Evolutionary conservation across 2,113 vertebrate genomes (phyloP), one percentile per base, ranked within the genome.

Genomic region (Notothenia coriiceps): DNA sequence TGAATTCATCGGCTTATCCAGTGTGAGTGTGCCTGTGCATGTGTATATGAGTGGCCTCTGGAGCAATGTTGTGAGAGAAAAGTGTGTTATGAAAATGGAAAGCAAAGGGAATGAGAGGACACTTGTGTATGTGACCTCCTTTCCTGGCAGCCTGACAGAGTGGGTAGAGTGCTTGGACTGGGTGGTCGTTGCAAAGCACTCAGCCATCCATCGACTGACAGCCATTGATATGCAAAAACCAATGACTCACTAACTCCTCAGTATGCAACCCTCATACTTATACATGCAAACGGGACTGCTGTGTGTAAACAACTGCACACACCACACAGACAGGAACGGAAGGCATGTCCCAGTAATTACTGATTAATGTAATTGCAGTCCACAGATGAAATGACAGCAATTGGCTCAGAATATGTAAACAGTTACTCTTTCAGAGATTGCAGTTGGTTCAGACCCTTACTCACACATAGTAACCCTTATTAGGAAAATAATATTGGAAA

Each of bases 101-200:
- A 59, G 68, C 67, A 61, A 40, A 49, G 35, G 60, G 47, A 76
- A 47, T 15, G 60, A 29, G 43, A 13, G 76, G 67, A 78, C 82
- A 86, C 87, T 22, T 79, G 74, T 73, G 73, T 61, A 62, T 13
- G 83, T 90, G 86, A 92, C 88, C 86, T 88, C 85, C 61, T 91
- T 86, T 87, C 70, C 85, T 86, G 76, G 80, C 82, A 79, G 84
- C 51, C 70, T 79, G 80, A 85, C 79, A 86, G 71, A 86, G 72
- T 33, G 77, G 70, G 81, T 55, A 56, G 80, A 84, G 82, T 63
- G 74, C 64, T 77, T 88, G 83, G 73, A 74, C 75, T 80, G 79
- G 88, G 86, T 86, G 89, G 86, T 85, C 79, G 70, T 86, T 86
- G 89, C 86, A 89, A 89, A 91, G 88, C 91, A 89, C 88, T 94